A percentile compares a stretch with the other conserved stretches of the same genome.
Evolutionary conservation across 2,888 invertebrate genomes (phyloP).

Genomic region (Tenthredo notha): DNA sequence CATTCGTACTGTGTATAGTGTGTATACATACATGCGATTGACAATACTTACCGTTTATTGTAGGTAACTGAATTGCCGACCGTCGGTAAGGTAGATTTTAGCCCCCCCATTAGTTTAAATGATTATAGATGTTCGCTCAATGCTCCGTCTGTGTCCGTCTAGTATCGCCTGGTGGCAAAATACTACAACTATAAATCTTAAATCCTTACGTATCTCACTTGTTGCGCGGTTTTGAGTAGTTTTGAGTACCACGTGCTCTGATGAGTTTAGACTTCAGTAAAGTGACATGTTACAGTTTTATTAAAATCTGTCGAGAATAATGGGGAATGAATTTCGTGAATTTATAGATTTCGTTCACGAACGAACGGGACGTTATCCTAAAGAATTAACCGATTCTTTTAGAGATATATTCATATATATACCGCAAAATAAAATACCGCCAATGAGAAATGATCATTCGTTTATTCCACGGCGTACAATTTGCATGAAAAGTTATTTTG

Average conservation of each 20-base stretch:
- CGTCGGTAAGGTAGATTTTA: background rate
- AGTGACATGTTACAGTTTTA: too few species aligned
- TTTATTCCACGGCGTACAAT: background rate
- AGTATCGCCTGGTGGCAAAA: too few species aligned
- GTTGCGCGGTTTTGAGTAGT: too few species aligned
- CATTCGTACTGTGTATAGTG: background rate
- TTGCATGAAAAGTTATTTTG: background rate
- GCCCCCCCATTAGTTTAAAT: too few species aligned
- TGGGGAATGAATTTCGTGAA: conserved; percentile 6
- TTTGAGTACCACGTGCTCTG: too few species aligned
- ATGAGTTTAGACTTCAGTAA: too few species aligned
- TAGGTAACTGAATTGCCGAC: background rate
- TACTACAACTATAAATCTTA: too few species aligned
- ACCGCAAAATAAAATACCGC: background rate
- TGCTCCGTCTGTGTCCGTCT: too few species aligned
- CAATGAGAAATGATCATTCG: background rate
- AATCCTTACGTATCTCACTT: too few species aligned
- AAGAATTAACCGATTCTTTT: background rate
- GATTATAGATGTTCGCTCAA: too few species aligned
- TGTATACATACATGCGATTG: background rate
- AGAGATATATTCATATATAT: conserved; percentile 29
- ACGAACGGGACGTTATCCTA: background rate
- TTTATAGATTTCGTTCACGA: background rate
- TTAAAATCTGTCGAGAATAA: background rate
- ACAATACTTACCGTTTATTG: background rate